Evolutionary conservation across 2,797 vertebrate species (phyloP).

Genomic region (Xenops minutus): DNA sequence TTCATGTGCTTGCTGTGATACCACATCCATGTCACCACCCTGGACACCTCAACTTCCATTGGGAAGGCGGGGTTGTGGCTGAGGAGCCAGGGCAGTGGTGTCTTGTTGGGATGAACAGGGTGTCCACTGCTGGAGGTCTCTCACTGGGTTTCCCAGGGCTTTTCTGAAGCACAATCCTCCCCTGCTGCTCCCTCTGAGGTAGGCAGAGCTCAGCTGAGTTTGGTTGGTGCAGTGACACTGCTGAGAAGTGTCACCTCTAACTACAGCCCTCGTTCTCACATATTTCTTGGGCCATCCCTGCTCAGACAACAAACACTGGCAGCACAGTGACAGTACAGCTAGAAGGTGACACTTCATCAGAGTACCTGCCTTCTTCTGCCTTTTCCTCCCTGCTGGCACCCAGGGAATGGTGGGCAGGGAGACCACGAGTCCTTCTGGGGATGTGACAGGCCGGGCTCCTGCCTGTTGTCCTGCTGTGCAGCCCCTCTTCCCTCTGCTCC

Average conservation of each 20-base stretch:
- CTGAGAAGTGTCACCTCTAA: neutral
- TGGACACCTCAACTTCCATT: neutral
- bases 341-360: accelerated
- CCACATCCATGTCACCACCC: neutral
- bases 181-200: accelerated
- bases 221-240: neutral
- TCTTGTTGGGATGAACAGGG: accelerated
- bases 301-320: accelerated
- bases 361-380: neutral
- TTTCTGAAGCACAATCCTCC: neutral
- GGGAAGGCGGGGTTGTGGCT: neutral
- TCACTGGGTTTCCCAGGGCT: neutral
- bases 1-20: accelerated
- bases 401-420: neutral
- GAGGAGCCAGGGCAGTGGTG: neutral
- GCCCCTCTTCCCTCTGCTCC: neutral
- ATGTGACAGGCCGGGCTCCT: neutral
- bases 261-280: accelerated
- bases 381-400: neutral
- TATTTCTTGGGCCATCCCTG: neutral
- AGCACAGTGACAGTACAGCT: neutral
- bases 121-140: neutral
- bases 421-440: neutral
- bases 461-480: neutral
- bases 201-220: neutral